Evolutionary conservation across 1,140 invertebrate genomes (phyloP), one percentile per base, ranked within the genome.

Genomic region (Colletes gigas): DNA sequence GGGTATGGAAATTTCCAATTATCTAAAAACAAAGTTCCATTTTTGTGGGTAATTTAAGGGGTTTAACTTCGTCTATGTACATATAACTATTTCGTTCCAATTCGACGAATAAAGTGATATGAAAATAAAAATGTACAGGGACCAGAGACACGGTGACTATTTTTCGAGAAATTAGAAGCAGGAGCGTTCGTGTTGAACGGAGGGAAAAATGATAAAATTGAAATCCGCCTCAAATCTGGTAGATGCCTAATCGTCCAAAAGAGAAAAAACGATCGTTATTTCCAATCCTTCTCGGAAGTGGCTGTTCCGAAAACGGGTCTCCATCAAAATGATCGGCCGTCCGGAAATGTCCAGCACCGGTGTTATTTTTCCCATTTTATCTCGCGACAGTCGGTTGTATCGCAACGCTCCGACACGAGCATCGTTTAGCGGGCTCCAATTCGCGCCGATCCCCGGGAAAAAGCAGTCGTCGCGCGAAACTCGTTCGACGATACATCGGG

Each of bases 341-440:
- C 41, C 55, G 55, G 30, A 70, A 70, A 10, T 39, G 39, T 19
- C n/a, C 21, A n/a, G n/a, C 44, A 21, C n/a, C 71, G 44, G 0
- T 50, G n/a, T 50, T 67, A 67, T 67, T 63, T 74, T 63, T 74
- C 21, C 71, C 30, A 63, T 74, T 74, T 63, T 17, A 8, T 41
- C 17, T 15, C 39, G 12, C 10, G 14, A n/a, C 54, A 15, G 7
- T 17, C 15, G 17, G 30, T 41, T 30, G 30, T 44, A 17, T 44
- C 62, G 50, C 44, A 44, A 47, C 41, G 44, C 1, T 10, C 44
- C 7, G n/a, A 67, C 65, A 50, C 72, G 60, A 55, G 19, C 6
- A n/a, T 55, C 50, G 72, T 75, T 75, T 55, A 55, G 17, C 62
- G 50, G 17, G 30, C 30, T 30, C 30, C 17, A 9, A 47, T 66